Evolutionary conservation across 2,797 vertebrate species (phyloP).

Genomic region (Setipinna tenuifilis): DNA sequence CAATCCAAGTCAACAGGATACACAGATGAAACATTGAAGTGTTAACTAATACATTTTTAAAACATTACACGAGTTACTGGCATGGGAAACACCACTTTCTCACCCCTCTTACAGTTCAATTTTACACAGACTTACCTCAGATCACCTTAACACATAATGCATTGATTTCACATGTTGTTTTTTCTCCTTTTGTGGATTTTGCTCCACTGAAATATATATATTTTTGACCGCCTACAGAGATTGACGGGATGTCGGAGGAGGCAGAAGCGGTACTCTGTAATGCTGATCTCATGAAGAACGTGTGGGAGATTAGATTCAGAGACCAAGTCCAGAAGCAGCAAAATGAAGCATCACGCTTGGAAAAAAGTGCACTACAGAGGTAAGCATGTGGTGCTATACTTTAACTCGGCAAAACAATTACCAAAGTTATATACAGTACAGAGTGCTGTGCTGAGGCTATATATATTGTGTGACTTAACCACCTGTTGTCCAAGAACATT

Average conservation of each 20-base stretch:
- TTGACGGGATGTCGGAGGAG: constrained; percentile 44
- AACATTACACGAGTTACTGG: background rate
- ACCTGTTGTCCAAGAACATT: background rate
- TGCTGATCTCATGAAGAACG: constrained; percentile 68
- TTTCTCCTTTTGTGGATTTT: background rate
- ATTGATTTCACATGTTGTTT: background rate
- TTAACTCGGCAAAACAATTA: background rate
- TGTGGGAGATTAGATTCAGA: constrained; percentile 67
- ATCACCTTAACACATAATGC: background rate
- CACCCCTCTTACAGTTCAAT: background rate
- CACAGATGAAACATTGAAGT: background rate
- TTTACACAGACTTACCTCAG: background rate
- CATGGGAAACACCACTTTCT: background rate
- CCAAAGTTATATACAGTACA: background rate
- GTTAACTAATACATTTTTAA: background rate
- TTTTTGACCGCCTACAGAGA: constrained; percentile 5
- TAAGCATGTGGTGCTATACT: constrained; percentile 47
- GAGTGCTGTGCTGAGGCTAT: background rate
- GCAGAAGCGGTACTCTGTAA: constrained; percentile 60
- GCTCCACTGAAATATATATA: background rate
- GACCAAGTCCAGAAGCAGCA: constrained; percentile 54
- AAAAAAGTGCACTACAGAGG: constrained; percentile 60
- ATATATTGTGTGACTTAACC: background rate
- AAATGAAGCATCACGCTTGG: constrained; percentile 52
- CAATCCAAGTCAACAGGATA: background rate